These are phyloP conservation scores for Paramuricea clavata DNA, from an alignment of 92 coral and sea anemone species.

Conservation along the genomic window DNA sequence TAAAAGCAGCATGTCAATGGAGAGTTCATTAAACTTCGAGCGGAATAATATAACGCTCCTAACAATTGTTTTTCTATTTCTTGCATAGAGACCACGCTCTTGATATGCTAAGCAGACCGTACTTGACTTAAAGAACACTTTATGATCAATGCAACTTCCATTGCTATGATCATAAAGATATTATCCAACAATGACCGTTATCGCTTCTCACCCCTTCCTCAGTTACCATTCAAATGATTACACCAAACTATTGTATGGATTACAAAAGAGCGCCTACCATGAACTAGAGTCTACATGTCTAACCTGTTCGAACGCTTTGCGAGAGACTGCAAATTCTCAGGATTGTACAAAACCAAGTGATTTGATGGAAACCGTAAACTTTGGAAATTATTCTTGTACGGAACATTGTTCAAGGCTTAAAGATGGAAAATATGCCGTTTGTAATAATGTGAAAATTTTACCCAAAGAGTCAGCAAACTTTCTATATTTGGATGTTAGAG, in stretches of 20 bases:
- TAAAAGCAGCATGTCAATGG: no score
- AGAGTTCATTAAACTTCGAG: neutral
- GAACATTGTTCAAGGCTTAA: neutral
- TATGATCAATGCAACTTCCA: neutral
- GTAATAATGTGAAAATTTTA: neutral
- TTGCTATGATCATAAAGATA: constrained; percentile 1
- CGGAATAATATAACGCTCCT: no score
- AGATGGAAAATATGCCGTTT: neutral
- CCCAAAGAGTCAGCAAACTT: neutral
- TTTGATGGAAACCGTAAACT: neutral
- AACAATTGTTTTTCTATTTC: neutral
- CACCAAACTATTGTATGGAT: neutral
- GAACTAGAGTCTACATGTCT: neutral
- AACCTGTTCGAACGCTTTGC: neutral
- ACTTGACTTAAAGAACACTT: neutral
- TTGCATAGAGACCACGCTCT: neutral
- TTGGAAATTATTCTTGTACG: neutral
- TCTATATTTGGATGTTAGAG: neutral
- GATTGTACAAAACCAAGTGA: neutral
- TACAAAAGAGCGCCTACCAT: neutral
- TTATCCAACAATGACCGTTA: constrained; percentile 1
- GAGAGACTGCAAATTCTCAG: neutral
- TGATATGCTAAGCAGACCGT: neutral
- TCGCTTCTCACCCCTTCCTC: neutral
- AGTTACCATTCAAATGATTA: neutral